Conservation (phyloP, 2,797 vertebrate genomes). For the Acanthurus lineatus region DNA sequence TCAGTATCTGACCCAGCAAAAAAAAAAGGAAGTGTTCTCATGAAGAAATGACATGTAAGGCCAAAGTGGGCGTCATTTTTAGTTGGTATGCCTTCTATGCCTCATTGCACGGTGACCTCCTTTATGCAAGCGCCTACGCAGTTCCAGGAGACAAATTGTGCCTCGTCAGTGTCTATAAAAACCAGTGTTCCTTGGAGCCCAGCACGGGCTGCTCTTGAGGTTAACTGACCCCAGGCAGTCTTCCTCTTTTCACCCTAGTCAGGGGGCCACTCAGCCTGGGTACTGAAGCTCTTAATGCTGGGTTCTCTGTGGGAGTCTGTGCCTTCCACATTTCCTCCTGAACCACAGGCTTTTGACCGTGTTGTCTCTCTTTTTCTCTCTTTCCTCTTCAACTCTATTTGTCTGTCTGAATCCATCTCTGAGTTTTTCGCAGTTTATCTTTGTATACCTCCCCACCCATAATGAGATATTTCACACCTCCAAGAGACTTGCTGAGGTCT, state of each 20-base stretch:
- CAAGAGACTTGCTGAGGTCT: slow-evolving; percentile 33
- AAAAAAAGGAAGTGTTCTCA: slow-evolving; percentile 19
- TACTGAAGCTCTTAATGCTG: slow-evolving; percentile 50
- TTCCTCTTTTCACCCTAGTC: slow-evolving; percentile 52
- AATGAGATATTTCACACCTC: slow-evolving; percentile 48
- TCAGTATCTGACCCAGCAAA: slow-evolving; percentile 21
- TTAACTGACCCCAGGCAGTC: slow-evolving; percentile 76
- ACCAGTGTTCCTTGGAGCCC: slow-evolving; percentile 67
- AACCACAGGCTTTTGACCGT: slow-evolving; percentile 42
- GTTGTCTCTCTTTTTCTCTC: neutral
- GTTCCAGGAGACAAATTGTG: slow-evolving; percentile 64
- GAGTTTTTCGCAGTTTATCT: slow-evolving; percentile 16
- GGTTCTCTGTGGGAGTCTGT: slow-evolving; percentile 56
- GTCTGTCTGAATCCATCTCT: slow-evolving; percentile 6
- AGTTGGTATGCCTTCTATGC: slow-evolving; percentile 54
- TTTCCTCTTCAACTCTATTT: slow-evolving; percentile 8
- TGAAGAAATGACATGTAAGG: slow-evolving; percentile 42
- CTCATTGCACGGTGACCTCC: slow-evolving; percentile 73
- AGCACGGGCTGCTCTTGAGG: slow-evolving; percentile 53
- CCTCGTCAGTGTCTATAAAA: slow-evolving; percentile 76
- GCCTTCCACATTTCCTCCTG: slow-evolving; percentile 41
- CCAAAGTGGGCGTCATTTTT: slow-evolving; percentile 39
- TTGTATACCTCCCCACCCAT: slow-evolving; percentile 6
- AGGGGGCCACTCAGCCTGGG: slow-evolving; percentile 40
- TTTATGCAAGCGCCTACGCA: slow-evolving; percentile 69